Evolutionary conservation across 2,113 vertebrate species (phyloP).

Genomic region (Phrynocephalus versicolor): DNA sequence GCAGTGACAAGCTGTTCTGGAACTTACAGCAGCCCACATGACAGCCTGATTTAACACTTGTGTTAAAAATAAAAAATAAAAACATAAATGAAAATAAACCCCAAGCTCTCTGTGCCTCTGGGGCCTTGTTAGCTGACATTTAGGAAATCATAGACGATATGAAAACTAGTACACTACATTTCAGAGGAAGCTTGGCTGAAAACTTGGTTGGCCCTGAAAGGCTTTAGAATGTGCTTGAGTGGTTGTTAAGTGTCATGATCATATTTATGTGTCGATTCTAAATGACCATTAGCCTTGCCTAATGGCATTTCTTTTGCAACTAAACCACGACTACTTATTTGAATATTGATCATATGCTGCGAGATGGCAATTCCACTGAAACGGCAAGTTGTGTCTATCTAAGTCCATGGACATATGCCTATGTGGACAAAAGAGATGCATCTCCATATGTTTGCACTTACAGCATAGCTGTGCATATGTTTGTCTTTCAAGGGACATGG

Average conservation of each 20-base stretch:
- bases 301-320: conserved; percentile 9
- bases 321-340: conserved; percentile 15
- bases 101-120: conserved; percentile 39
- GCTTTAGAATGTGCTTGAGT: not conserved
- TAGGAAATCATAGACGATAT: conserved; percentile 40
- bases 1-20: conserved; percentile 57
- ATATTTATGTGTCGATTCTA: conserved; percentile 25
- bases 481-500: conserved; percentile 9
- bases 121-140: conserved; percentile 33
- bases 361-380: conserved; percentile 48
- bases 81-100: conserved; percentile 6
- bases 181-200: conserved; percentile 18
- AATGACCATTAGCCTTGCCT: conserved; percentile 39
- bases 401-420: rapidly evolving
- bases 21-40: conserved; percentile 50
- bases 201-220: not conserved
- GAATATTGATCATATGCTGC: conserved; percentile 32
- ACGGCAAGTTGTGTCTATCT: not conserved
- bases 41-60: conserved; percentile 64
- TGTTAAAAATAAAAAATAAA: not conserved
- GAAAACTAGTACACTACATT: conserved; percentile 8
- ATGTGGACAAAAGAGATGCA: not conserved
- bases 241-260: not conserved
- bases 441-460: conserved; percentile 16
- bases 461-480: conserved; percentile 17